Conservation (phyloP, 2,888 invertebrate species). For the Macrosiphum euphorbiae region DNA sequence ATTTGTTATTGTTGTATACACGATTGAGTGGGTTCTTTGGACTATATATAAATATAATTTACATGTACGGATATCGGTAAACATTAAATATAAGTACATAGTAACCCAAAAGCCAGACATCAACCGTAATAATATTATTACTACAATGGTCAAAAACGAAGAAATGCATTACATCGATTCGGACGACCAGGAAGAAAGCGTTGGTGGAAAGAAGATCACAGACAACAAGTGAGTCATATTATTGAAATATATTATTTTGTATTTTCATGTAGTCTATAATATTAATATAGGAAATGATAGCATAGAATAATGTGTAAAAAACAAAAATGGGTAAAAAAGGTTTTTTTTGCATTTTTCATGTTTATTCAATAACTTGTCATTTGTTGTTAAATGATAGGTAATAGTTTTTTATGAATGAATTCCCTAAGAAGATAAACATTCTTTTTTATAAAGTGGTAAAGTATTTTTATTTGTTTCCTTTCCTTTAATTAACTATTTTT, state of each 20-base stretch:
- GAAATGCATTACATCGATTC: constrained; percentile 65
- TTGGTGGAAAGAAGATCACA: constrained; percentile 9
- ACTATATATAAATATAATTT: background rate
- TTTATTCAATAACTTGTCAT: background rate
- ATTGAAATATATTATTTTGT: background rate
- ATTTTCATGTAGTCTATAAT: background rate
- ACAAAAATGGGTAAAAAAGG: background rate
- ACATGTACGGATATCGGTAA: background rate
- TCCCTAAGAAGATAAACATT: background rate
- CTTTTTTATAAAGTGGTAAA: background rate
- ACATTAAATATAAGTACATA: background rate
- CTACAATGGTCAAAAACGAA: constrained; percentile 69
- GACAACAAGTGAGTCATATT: constrained; percentile 36
- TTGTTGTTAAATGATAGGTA: background rate
- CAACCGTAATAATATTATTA: too few relatives aligned
- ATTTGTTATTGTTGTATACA: background rate
- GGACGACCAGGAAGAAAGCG: constrained; percentile 47
- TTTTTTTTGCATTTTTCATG: background rate
- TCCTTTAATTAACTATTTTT: background rate
- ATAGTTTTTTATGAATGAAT: background rate
- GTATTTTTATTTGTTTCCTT: background rate
- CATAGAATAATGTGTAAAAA: background rate
- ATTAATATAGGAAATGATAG: background rate
- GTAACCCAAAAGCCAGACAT: too few relatives aligned
- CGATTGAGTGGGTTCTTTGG: background rate